Percentiles rank a stretch among this genome's conserved stretches.
phyloP scores from a whole-genome alignment of 1,140 invertebrate species.

The Littorina saxatilis region DNA sequence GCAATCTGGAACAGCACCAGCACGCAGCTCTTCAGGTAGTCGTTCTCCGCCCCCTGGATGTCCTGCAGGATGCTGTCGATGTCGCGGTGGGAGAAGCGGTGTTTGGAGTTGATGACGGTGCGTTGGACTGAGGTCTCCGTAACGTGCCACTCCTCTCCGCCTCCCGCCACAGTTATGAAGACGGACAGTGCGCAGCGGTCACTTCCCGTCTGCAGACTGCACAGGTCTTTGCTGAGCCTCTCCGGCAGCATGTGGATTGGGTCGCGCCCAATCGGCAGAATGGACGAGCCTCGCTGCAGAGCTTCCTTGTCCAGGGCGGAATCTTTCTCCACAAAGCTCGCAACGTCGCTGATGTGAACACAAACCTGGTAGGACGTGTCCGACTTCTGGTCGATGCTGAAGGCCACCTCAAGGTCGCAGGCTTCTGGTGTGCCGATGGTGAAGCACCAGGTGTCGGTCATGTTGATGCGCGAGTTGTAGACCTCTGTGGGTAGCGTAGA shows the following conservation, averaged over 20 bases:
- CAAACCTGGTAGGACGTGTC: constrained; percentile 65
- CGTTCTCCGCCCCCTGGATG: constrained; percentile 47
- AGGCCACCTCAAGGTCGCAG: constrained; percentile 97
- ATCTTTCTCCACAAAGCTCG: constrained; percentile 64
- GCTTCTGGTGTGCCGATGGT: constrained; percentile 97
- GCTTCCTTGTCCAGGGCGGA: constrained; percentile 69
- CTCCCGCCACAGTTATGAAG: constrained; percentile 59
- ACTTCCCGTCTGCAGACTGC: constrained; percentile 70
- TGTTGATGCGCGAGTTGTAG: constrained; percentile 81
- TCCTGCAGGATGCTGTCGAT: constrained; percentile 61
- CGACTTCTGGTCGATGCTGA: constrained; percentile 81
- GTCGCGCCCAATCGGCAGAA: constrained; percentile 56
- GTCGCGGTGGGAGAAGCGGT: constrained; percentile 57
- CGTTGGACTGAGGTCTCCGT: constrained; percentile 27
- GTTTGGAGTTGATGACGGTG: constrained; percentile 62
- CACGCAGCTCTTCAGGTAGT: constrained; percentile 65
- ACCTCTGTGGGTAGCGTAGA: constrained; percentile 51
- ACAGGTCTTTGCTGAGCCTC: constrained; percentile 72
- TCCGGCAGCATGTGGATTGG: constrained; percentile 74
- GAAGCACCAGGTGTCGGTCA: constrained; percentile 83
- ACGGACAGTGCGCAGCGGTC: constrained; percentile 70
- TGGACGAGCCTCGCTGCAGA: constrained; percentile 56
- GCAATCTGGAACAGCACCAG: constrained; percentile 61
- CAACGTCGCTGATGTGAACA: constrained; percentile 73
- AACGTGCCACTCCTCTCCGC: constrained; percentile 52